Percentiles rank a stretch among this genome's conserved stretches.
Conservation (phyloP, 2,888 invertebrate genomes). For the Mythimna loreyi region DNA sequence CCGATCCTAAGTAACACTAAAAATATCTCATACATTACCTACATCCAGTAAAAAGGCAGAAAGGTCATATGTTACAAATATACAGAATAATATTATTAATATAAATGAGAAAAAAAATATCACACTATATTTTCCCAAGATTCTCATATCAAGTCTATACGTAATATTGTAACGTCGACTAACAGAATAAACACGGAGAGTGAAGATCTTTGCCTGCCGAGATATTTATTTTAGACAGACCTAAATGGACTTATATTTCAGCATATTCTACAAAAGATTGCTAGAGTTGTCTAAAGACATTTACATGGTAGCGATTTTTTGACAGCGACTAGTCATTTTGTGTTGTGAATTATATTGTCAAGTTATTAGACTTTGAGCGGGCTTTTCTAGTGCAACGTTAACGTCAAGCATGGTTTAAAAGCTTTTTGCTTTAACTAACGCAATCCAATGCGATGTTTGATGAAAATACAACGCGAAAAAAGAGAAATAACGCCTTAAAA, state of each 20-base stretch:
- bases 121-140: constrained; percentile 45
- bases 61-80: constrained; percentile 31
- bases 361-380: too few relatives aligned
- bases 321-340: neutral
- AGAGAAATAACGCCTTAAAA: too few relatives aligned
- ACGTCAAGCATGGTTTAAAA: too few relatives aligned
- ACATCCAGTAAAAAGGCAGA: constrained; percentile 8
- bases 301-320: constrained; percentile 13
- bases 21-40: constrained; percentile 13
- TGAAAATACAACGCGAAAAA: too few relatives aligned
- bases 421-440: too few relatives aligned
- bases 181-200: constrained; percentile 57
- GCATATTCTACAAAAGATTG: constrained; percentile 44
- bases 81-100: constrained; percentile 42
- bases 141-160: constrained; percentile 42
- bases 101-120: constrained; percentile 26
- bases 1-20: neutral
- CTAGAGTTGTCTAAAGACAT: constrained; percentile 9
- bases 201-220: constrained; percentile 50
- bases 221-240: constrained; percentile 52
- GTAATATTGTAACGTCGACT: constrained; percentile 38
- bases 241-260: constrained; percentile 56
- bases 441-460: too few relatives aligned
- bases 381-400: too few relatives aligned
- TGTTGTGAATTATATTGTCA: neutral